phyloP scores from a whole-genome alignment of 2,888 invertebrate genomes.

The Watsonalla cultraria region DNA sequence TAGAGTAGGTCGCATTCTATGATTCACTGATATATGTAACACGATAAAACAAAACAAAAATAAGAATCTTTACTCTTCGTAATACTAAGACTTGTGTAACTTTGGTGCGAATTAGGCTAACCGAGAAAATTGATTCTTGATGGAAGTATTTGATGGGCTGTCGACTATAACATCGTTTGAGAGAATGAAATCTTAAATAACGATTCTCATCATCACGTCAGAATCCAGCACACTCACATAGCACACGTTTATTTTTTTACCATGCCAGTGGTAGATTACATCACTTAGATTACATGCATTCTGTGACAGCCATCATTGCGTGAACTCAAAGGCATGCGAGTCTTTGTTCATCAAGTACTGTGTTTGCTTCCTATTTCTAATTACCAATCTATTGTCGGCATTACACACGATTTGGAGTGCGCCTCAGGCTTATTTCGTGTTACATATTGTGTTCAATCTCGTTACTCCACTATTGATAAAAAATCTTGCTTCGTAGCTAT shows the following conservation, averaged over 20 bases:
- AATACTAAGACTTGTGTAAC: too few species aligned
- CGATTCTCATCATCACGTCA: not conserved
- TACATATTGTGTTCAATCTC: slow-evolving; percentile 16
- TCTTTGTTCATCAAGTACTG: not conserved
- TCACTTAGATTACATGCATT: not conserved
- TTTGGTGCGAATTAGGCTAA: too few species aligned
- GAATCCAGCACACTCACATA: not conserved
- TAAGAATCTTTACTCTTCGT: too few species aligned
- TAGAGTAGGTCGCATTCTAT: too few species aligned
- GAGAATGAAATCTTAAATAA: not conserved
- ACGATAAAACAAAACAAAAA: too few species aligned
- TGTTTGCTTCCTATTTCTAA: slow-evolving; percentile 11
- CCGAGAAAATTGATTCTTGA: too few species aligned
- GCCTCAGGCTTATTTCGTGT: slow-evolving; percentile 27
- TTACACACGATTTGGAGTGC: slow-evolving; percentile 19
- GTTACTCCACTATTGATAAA: slow-evolving; percentile 25
- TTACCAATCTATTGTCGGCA: slow-evolving; percentile 8
- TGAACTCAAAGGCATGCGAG: not conserved
- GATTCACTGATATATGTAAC: too few species aligned
- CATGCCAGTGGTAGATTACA: not conserved
- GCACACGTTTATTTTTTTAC: not conserved
- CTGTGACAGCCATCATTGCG: not conserved
- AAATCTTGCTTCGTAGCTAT: slow-evolving; percentile 17
- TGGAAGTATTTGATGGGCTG: too few species aligned
- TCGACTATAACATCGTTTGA: too few species aligned